These are phyloP conservation scores for Scaptomyza parva DNA, from an alignment of 2,888 invertebrate genomes.

Conservation along the genomic window DNA sequence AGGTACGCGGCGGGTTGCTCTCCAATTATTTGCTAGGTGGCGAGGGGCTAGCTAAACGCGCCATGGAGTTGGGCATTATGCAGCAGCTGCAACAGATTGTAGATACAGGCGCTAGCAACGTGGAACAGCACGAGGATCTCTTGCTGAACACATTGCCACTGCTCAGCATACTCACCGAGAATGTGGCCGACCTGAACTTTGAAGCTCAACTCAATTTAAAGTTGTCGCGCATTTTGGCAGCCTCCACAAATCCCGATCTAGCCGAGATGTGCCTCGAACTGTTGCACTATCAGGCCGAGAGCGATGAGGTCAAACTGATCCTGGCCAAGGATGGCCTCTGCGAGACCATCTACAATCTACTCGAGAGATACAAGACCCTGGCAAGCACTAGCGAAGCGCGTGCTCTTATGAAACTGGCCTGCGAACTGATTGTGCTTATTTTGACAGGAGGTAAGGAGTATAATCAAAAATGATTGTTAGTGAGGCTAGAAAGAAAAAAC, in stretches of 20 bases:
- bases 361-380: constrained; percentile 89
- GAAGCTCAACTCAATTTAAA: constrained; percentile 86
- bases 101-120: constrained; percentile 84
- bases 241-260: constrained; percentile 89
- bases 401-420: constrained; percentile 92
- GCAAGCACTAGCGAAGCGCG: constrained; percentile 88
- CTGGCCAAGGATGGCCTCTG: constrained; percentile 91
- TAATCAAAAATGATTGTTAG: too few species aligned
- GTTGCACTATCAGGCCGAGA: constrained; percentile 91
- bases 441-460: constrained; percentile 90
- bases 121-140: constrained; percentile 86
- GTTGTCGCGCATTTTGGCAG: constrained; percentile 87
- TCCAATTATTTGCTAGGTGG: constrained; percentile 92
- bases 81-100: constrained; percentile 86
- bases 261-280: constrained; percentile 91
- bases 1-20: constrained; percentile 90
- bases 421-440: constrained; percentile 93
- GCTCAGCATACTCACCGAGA: constrained; percentile 88
- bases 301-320: constrained; percentile 91
- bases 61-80: constrained; percentile 86
- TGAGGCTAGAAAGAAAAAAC: too few species aligned
- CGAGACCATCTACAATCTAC: constrained; percentile 90
- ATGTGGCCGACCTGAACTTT: constrained; percentile 87
- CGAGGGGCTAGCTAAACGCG: constrained; percentile 87
- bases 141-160: constrained; percentile 86